Conservation (phyloP, 2,888 invertebrate species). For the Sphinx pinastri region DNA sequence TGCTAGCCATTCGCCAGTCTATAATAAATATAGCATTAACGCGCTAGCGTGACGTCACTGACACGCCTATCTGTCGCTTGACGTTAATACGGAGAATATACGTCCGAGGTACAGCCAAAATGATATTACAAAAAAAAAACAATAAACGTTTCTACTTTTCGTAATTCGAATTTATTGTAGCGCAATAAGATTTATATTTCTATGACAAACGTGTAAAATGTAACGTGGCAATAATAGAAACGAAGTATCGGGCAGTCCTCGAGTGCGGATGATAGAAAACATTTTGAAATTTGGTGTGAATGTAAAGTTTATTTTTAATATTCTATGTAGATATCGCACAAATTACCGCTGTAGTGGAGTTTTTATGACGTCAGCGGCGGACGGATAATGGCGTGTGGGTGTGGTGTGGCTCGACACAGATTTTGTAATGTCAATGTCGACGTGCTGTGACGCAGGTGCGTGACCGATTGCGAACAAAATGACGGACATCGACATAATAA, state of each 20-base stretch:
- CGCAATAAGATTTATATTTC: not conserved
- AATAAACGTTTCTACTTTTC: constrained; percentile 2
- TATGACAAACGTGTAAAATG: not conserved
- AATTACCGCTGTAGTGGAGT: constrained; percentile 19
- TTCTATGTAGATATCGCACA: constrained; percentile 35
- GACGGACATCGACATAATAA: no score
- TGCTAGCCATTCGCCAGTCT: no score
- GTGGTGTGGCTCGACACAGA: not conserved
- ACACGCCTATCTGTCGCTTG: no score
- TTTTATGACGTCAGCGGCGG: constrained; percentile 15
- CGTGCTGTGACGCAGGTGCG: no score
- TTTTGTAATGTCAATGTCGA: not conserved
- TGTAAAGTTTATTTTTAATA: constrained; percentile 26
- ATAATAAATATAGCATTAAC: no score
- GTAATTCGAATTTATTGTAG: constrained; percentile 22
- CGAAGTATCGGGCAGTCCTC: not conserved
- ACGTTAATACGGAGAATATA: not conserved
- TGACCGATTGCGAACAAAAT: no score
- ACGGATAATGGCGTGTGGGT: not conserved
- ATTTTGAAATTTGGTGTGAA: not conserved
- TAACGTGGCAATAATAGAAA: constrained; percentile 14
- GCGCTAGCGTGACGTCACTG: no score
- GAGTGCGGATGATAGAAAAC: not conserved
- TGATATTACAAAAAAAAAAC: constrained; percentile 6
- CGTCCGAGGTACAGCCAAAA: not conserved